These are phyloP conservation scores for Oscheius sp. DNA, from an alignment of 2,888 invertebrate genomes.

Conservation along the genomic window DNA sequence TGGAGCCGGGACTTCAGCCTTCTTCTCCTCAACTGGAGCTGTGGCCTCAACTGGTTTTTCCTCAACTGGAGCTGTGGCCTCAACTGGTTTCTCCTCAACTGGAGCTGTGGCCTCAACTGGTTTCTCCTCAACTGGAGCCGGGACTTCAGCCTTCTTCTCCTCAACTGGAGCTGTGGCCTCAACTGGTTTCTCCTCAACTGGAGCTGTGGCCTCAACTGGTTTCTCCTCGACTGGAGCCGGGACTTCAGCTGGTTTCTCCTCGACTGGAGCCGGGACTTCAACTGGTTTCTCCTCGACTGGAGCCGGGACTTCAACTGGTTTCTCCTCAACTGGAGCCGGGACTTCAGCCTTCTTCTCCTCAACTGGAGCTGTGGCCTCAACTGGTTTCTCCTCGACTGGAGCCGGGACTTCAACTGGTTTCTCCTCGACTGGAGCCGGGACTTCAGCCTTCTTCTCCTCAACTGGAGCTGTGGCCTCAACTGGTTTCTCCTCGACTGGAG, in stretches of 20 bases:
- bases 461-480: background rate
- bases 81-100: background rate
- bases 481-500: slow-evolving; percentile 5
- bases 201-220: background rate
- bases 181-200: background rate
- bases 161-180: background rate
- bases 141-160: background rate
- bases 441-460: background rate
- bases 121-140: slow-evolving; percentile 5
- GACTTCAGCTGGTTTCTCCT: slow-evolving; percentile 10
- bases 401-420: background rate
- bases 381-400: slow-evolving; percentile 1
- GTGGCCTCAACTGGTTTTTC: slow-evolving; percentile 1
- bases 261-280: background rate
- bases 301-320: background rate
- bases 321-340: slow-evolving; percentile 8
- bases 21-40: background rate
- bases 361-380: background rate
- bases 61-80: background rate
- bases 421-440: slow-evolving; percentile 1
- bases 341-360: background rate
- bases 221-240: slow-evolving; percentile 7
- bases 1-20: background rate
- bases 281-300: background rate
- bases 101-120: background rate